Evolutionary conservation across 2,797 vertebrate genomes (phyloP), one percentile per base, ranked within the genome.

Genomic region (Helicolenus hilgendorfi): DNA sequence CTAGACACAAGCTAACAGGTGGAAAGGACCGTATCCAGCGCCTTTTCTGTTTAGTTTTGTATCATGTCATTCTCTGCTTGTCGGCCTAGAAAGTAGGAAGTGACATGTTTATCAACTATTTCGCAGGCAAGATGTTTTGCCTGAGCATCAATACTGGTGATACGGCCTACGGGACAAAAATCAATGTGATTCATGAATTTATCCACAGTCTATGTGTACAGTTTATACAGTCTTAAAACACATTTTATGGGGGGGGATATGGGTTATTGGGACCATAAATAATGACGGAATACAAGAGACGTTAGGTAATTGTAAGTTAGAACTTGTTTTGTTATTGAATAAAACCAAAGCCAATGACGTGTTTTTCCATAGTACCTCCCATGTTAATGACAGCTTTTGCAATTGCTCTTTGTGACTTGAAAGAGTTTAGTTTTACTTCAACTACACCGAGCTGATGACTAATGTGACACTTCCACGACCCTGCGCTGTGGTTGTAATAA

Each of bases 391-490:
- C 70, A 71, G 62, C 72, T 87, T 87, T 87, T 83, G 87, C 83
- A 88, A 90, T 86, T 79, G 15, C 72, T 81, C 78, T 86, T 86
- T 89, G 72, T 92, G 80, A 92, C 79, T 89, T 79, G 29, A 91
- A 86, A 77, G 49, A 60, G 41, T 86, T 77, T 58, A 63, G 73
- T 86, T 93, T 93, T 62, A 88, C 74, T 68, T 91, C 69, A 90
- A 72, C 91, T 85, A 78, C 72, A 89, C 87, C 72, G 79, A 91
- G 75, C 74, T 79, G 75, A 75, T 93, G 95, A 94, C 85, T 95
- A 92, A 96, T 93, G 27, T 81, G 89, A 92, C 88, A 90, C 94
- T 94, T 91, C 68, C 69, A 86, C 2, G n/a, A 92, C 59, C 72
- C 75, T 79, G 56, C 18, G 15, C 62, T 85, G 78, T 71, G 69